Conservation (phyloP, 2,797 vertebrate genomes). For the Percopsis omiscomaycus region DNA sequence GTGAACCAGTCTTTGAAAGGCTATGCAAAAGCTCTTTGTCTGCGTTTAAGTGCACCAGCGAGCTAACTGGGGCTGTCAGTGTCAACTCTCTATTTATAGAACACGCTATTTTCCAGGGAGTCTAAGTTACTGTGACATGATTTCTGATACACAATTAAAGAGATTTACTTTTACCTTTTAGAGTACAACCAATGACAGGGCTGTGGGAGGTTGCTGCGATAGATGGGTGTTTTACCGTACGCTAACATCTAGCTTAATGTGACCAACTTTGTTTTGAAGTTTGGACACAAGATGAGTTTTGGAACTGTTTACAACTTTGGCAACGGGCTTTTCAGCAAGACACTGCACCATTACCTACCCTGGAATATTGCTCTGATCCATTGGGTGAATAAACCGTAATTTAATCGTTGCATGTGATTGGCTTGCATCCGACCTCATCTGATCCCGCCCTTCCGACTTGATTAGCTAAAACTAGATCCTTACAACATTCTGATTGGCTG, state of each 20-base stretch:
- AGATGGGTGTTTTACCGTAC: too few relatives aligned
- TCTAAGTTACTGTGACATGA: conserved; percentile 60
- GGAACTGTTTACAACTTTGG: too few relatives aligned
- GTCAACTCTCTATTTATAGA: conserved; percentile 73
- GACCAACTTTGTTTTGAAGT: too few relatives aligned
- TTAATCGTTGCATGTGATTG: conserved; percentile 59
- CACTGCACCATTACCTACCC: too few relatives aligned
- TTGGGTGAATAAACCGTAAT: too few relatives aligned
- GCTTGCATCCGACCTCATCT: conserved; percentile 32
- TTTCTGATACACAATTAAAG: conserved; percentile 47
- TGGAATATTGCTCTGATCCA: too few relatives aligned
- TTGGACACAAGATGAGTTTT: too few relatives aligned
- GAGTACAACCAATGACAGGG: conserved; percentile 22
- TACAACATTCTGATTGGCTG: conserved; percentile 42
- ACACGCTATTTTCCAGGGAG: conserved; percentile 53
- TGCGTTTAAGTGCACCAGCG: conserved; percentile 59
- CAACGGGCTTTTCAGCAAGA: too few relatives aligned
- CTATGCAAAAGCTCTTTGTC: conserved; percentile 59
- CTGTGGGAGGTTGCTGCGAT: too few relatives aligned
- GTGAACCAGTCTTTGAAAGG: conserved; percentile 36
- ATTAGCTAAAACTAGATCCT: conserved; percentile 11
- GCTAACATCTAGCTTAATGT: too few relatives aligned
- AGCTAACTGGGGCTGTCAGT: conserved; percentile 70
- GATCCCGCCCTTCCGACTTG: not conserved
- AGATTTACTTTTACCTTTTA: not conserved